Conservation (phyloP, 1,140 invertebrate genomes). For the Meteorus sp. region DNA sequence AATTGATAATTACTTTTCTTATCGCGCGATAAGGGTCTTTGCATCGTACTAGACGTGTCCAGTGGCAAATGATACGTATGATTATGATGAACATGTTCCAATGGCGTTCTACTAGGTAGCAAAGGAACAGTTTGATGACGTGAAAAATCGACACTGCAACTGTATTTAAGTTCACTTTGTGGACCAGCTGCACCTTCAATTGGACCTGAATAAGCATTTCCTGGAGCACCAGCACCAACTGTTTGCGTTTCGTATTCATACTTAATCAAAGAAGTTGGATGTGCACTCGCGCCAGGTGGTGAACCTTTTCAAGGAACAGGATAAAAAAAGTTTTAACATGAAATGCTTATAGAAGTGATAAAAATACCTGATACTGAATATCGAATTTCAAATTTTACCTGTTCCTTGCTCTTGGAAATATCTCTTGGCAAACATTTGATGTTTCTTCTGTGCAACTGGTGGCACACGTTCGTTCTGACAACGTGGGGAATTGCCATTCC, state of each 20-base stretch:
- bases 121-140: constrained; percentile 60
- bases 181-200: constrained; percentile 60
- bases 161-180: constrained; percentile 72
- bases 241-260: constrained; percentile 65
- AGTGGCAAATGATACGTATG: constrained; percentile 82
- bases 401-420: constrained; percentile 70
- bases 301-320: constrained; percentile 33
- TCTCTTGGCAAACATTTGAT: constrained; percentile 87
- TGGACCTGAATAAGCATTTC: constrained; percentile 55
- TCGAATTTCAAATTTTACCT: constrained; percentile 31
- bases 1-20: constrained; percentile 61
- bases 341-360: neutral
- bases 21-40: constrained; percentile 70
- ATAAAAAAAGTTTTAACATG: neutral
- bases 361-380: constrained; percentile 10
- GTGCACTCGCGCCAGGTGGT: constrained; percentile 48
- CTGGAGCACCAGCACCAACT: constrained; percentile 57
- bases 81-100: constrained; percentile 75
- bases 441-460: constrained; percentile 86
- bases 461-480: constrained; percentile 59
- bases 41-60: constrained; percentile 70
- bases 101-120: constrained; percentile 55
- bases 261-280: constrained; percentile 62
- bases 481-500: constrained; percentile 42
- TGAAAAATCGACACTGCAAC: constrained; percentile 71